phyloP scores from a whole-genome alignment of 2,113 vertebrate species.

The Clupea harengus region DNA sequence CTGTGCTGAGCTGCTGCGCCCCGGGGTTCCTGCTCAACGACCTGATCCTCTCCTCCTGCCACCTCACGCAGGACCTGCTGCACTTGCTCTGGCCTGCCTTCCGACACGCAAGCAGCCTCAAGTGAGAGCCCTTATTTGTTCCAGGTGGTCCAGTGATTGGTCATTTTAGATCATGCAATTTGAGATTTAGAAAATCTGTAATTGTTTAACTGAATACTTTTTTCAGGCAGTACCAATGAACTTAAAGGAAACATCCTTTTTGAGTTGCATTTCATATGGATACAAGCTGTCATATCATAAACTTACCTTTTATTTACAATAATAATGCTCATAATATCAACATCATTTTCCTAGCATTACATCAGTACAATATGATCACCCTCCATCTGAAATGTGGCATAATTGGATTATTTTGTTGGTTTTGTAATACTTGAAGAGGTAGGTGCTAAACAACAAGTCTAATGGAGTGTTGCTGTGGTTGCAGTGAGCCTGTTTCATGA shows the following conservation, averaged over 20 bases:
- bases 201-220: neutral
- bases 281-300: neutral
- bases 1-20: conserved; percentile 77
- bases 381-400: neutral
- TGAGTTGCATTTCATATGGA: neutral
- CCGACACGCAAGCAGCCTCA: conserved; percentile 77
- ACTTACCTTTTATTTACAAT: neutral
- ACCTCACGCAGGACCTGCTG: conserved; percentile 76
- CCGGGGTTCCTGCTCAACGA: conserved; percentile 75
- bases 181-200: too few relatives aligned
- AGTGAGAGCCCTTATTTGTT: conserved; percentile 72
- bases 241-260: too few relatives aligned
- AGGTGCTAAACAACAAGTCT: neutral
- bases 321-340: neutral
- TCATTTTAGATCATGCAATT: conserved; percentile 15
- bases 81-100: conserved; percentile 79
- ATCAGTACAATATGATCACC: neutral
- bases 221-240: neutral
- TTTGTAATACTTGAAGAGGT: neutral
- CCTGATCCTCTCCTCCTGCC: conserved; percentile 87
- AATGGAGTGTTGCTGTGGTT: neutral
- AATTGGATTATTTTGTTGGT: neutral
- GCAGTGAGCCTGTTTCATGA: neutral
- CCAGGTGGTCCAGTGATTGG: neutral
- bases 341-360: neutral